A percentile compares a stretch with the other conserved stretches of the same genome.
These are phyloP conservation scores for Papilio aristodemus DNA, from an alignment of 1,140 invertebrate genomes.

Conservation along the genomic window DNA sequence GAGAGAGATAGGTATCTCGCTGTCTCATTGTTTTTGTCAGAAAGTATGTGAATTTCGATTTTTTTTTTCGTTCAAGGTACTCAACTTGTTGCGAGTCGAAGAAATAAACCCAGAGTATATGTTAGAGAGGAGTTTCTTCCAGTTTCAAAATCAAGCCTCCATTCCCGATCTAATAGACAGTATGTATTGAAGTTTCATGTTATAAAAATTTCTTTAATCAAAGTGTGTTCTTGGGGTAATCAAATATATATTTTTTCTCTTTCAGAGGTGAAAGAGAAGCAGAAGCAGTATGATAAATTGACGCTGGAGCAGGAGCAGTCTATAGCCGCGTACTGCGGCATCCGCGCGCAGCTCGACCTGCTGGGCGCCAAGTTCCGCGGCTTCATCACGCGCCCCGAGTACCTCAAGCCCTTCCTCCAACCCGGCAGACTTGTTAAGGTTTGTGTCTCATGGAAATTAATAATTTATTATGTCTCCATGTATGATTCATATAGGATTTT, in stretches of 20 bases:
- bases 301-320: constrained; percentile 87
- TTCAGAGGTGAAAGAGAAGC: constrained; percentile 87
- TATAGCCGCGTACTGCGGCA: constrained; percentile 91
- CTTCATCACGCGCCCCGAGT: constrained; percentile 92
- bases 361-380: constrained; percentile 87
- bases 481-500: no score
- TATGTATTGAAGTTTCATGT: constrained; percentile 72
- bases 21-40: not conserved
- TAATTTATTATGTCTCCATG: no score
- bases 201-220: not conserved
- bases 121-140: constrained; percentile 98
- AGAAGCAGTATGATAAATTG: constrained; percentile 84
- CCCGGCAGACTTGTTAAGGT: constrained; percentile 94
- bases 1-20: not conserved
- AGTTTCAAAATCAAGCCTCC: constrained; percentile 98
- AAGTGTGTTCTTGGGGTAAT: not conserved
- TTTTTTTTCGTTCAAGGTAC: constrained; percentile 80
- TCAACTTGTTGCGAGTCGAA: constrained; percentile 97
- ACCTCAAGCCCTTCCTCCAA: constrained; percentile 96
- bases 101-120: constrained; percentile 99
- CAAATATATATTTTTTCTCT: not conserved
- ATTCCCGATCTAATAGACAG: constrained; percentile 94
- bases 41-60: not conserved
- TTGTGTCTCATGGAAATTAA: no score
- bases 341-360: constrained; percentile 89